Evolutionary conservation across 2,888 invertebrate species (phyloP).

Genomic region (Heliconius aoede): DNA sequence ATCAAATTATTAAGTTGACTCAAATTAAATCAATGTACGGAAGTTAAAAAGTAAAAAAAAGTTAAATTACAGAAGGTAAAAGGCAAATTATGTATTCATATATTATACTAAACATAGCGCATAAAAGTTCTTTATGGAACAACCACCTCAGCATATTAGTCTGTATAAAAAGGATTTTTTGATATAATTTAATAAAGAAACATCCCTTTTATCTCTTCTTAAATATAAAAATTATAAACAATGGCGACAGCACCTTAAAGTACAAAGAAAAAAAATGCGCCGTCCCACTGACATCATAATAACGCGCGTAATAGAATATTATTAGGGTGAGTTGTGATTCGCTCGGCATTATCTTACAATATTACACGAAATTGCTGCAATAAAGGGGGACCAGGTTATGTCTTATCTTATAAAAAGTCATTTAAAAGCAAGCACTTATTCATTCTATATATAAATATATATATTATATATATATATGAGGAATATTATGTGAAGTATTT

Average conservation of each 20-base stretch:
- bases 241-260: not conserved
- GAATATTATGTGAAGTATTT: no score
- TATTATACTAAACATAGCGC: no score
- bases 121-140: no score
- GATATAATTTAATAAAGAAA: not conserved
- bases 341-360: slow-evolving; percentile 27
- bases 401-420: slow-evolving; percentile 28
- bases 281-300: slow-evolving; percentile 20
- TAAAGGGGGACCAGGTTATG: slow-evolving; percentile 21
- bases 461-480: not conserved
- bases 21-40: no score
- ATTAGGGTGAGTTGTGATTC: slow-evolving; percentile 41
- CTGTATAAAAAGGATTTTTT: not conserved
- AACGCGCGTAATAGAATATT: slow-evolving; percentile 42
- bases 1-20: no score
- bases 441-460: no score
- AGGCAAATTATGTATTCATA: no score
- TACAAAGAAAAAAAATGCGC: slow-evolving; percentile 19
- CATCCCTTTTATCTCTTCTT: not conserved
- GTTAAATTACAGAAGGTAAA: no score
- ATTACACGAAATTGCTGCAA: slow-evolving; percentile 28
- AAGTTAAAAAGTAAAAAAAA: no score
- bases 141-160: no score
- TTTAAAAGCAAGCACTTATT: slow-evolving; percentile 17
- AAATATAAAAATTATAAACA: not conserved